phyloP scores from a whole-genome alignment of 1,140 invertebrate species.

The Cryptotermes secundus region DNA sequence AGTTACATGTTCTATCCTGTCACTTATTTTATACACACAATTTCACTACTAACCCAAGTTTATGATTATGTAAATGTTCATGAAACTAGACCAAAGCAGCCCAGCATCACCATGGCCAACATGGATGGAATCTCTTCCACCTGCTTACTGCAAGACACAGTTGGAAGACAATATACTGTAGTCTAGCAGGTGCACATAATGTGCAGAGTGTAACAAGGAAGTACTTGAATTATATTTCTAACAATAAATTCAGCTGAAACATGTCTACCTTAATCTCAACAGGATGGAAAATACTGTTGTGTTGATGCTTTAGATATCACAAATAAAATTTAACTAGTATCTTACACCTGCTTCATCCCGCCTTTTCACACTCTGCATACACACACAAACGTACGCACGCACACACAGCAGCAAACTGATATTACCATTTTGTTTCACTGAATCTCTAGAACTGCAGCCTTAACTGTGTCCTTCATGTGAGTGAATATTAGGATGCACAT shows the following conservation, averaged over 20 bases:
- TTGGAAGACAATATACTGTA: neutral
- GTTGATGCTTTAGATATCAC: neutral
- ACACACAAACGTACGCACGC: neutral
- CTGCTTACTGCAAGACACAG: neutral
- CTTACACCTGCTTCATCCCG: neutral
- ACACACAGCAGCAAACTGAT: neutral
- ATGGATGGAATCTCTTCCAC: neutral
- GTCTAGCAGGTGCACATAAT: neutral
- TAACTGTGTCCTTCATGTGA: neutral
- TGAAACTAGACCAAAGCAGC: neutral
- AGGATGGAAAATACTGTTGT: neutral
- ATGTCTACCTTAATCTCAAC: neutral
- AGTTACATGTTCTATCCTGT: too few species aligned
- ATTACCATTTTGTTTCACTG: neutral
- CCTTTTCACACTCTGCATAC: neutral
- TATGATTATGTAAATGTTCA: too few species aligned
- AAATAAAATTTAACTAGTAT: neutral
- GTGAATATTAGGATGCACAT: neutral
- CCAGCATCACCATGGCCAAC: neutral
- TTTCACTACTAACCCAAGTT: too few species aligned
- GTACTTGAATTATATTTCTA: neutral
- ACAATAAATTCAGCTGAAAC: neutral
- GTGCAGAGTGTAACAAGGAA: constrained; percentile 1
- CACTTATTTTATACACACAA: too few species aligned
- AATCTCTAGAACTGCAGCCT: neutral